Evolutionary conservation across 2,113 vertebrate genomes (phyloP).

Genomic region (Rhabdomys dilectus): DNA sequence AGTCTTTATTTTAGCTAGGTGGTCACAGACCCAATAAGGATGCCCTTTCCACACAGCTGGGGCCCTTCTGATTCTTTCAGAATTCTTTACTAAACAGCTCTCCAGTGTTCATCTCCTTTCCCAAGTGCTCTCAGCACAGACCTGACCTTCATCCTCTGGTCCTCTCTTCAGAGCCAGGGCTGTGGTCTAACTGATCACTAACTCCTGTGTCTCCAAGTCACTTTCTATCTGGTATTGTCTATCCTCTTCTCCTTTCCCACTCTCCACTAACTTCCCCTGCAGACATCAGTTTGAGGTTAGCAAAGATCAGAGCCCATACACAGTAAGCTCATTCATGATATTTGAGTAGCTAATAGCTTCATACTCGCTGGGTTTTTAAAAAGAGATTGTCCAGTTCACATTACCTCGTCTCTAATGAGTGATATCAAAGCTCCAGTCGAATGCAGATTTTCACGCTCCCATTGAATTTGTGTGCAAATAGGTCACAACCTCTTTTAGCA

Average conservation of each 20-base stretch:
- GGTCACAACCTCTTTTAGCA: constrained; percentile 75
- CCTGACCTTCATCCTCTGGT: too few relatives aligned
- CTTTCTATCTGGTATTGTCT: neutral
- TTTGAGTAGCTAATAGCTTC: constrained; percentile 61
- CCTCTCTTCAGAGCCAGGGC: neutral
- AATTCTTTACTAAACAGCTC: constrained; percentile 19
- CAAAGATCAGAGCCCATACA: neutral
- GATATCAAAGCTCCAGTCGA: constrained; percentile 47
- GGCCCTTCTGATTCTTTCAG: neutral
- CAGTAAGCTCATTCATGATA: constrained; percentile 3
- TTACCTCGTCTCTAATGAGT: constrained; percentile 43
- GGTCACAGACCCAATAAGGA: neutral
- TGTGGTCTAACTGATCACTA: neutral
- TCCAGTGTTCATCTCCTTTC: neutral
- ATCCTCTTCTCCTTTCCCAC: neutral
- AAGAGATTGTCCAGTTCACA: constrained; percentile 44
- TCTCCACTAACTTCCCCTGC: neutral
- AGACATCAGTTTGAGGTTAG: neutral
- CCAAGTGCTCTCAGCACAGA: neutral
- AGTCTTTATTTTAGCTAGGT: neutral
- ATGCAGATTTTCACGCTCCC: constrained; percentile 63
- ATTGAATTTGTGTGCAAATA: constrained; percentile 51
- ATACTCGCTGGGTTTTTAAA: neutral
- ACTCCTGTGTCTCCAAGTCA: neutral
- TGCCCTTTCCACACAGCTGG: neutral